Conservation (phyloP, 2,797 vertebrate species). For the Geotrypetes seraphini region DNA sequence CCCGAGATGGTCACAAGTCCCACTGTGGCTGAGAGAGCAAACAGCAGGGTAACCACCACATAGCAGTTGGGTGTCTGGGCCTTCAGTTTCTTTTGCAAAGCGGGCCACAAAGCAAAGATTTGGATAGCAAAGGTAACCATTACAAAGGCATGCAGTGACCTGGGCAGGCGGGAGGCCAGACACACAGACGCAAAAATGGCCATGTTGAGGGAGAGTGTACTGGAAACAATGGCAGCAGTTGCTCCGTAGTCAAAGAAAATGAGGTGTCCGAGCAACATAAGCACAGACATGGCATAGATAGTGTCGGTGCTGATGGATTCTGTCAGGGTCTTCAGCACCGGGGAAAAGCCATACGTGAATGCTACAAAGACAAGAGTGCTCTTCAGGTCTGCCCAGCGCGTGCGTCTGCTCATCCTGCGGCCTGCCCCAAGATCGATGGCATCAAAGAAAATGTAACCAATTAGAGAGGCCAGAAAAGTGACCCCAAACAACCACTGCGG, state of each 20-base stretch:
- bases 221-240: constrained; percentile 69
- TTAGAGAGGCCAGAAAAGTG: constrained; percentile 58
- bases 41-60: constrained; percentile 61
- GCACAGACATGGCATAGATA: constrained; percentile 87
- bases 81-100: constrained; percentile 80
- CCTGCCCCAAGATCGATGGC: constrained; percentile 45
- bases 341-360: constrained; percentile 93
- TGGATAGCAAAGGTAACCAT: constrained; percentile 89
- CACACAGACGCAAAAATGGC: constrained; percentile 93
- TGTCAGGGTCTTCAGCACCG: constrained; percentile 86
- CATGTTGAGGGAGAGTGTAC: constrained; percentile 90
- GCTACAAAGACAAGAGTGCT: constrained; percentile 80
- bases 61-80: constrained; percentile 59
- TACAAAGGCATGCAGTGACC: constrained; percentile 81
- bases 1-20: constrained; percentile 65
- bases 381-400: constrained; percentile 78
- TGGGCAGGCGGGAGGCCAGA: constrained; percentile 82
- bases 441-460: constrained; percentile 79
- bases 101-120: constrained; percentile 92
- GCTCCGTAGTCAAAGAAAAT: constrained; percentile 81
- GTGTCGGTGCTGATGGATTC: constrained; percentile 96
- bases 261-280: constrained; percentile 92
- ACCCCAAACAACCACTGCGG: constrained; percentile 66
- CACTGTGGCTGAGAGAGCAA: constrained; percentile 59
- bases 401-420: constrained; percentile 50